Evolutionary conservation across 2,797 vertebrate genomes (phyloP).

Genomic region (Anabas testudineus): DNA sequence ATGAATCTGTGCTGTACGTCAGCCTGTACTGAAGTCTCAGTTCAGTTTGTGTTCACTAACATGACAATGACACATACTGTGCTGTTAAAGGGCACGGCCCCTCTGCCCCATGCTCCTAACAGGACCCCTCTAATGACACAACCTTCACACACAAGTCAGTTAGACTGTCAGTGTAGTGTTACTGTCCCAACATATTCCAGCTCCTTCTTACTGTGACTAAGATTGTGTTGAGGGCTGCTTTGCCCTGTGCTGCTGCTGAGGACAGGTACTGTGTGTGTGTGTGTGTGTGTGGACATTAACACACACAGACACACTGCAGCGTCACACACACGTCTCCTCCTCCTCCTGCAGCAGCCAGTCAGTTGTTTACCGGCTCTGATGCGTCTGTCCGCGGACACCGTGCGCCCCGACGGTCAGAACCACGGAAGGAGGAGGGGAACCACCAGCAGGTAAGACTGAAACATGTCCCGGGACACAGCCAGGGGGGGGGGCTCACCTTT

Average conservation of each 20-base stretch:
- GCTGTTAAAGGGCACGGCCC: neutral
- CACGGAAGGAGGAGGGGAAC: neutral
- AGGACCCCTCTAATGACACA: conserved; percentile 61
- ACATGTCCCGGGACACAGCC: no score
- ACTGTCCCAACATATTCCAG: no score
- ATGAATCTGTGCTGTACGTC: no score
- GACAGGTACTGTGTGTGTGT: no score
- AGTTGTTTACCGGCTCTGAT: conserved; percentile 38
- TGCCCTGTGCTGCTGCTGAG: no score
- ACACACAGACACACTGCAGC: neutral
- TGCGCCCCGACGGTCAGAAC: conserved; percentile 15
- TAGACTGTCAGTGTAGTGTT: no score
- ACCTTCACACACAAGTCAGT: conserved; percentile 35
- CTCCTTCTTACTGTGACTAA: no score
- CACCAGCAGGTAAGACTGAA: conserved; percentile 39
- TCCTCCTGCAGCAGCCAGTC: conserved; percentile 3
- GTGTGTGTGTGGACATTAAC: no score
- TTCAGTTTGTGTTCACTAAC: neutral
- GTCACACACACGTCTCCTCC: conserved; percentile 32
- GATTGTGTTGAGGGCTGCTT: no score
- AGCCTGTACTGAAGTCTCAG: no score
- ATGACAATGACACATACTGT: conserved; percentile 19
- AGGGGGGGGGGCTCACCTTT: no score
- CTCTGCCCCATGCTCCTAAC: conserved; percentile 34
- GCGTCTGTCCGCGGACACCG: conserved; percentile 4